phyloP scores from a whole-genome alignment of 1,140 invertebrate genomes.

The Lepidostoma basale region DNA sequence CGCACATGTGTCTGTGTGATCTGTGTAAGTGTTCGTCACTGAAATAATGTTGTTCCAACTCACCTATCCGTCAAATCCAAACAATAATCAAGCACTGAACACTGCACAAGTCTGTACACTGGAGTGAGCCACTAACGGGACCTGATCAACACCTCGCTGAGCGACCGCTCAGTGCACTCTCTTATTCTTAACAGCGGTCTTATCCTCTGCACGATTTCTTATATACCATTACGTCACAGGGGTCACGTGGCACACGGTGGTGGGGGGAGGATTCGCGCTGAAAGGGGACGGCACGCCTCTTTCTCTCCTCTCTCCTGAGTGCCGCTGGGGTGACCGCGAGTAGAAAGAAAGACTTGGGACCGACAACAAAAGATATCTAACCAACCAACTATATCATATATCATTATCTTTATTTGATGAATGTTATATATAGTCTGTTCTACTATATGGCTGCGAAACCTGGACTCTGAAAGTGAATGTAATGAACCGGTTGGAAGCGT shows the following conservation, averaged over 20 bases:
- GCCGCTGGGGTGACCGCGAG: background rate
- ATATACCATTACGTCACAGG: conserved; percentile 42
- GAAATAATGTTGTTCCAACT: background rate
- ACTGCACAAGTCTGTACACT: background rate
- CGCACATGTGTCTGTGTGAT: too few species aligned
- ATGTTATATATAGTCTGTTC: too few species aligned
- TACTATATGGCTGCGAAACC: too few species aligned
- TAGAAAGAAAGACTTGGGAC: background rate
- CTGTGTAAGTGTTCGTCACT: too few species aligned
- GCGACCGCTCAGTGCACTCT: background rate
- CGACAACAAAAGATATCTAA: too few species aligned
- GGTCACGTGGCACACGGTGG: conserved; percentile 21
- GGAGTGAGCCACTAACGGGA: background rate
- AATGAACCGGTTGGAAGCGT: too few species aligned
- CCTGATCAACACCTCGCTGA: background rate
- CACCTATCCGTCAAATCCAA: conserved; percentile 9
- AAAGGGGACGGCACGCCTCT: background rate
- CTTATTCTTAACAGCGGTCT: conserved; percentile 16
- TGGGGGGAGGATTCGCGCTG: background rate
- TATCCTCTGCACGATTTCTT: background rate
- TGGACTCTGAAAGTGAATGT: too few species aligned
- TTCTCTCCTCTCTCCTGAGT: conserved; percentile 1
- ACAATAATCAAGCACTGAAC: conserved; percentile 6
- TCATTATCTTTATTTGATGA: too few species aligned
- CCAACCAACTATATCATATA: too few species aligned